Evolutionary conservation across 2,888 invertebrate species (phyloP).

Genomic region (Tiliacea aurago): DNA sequence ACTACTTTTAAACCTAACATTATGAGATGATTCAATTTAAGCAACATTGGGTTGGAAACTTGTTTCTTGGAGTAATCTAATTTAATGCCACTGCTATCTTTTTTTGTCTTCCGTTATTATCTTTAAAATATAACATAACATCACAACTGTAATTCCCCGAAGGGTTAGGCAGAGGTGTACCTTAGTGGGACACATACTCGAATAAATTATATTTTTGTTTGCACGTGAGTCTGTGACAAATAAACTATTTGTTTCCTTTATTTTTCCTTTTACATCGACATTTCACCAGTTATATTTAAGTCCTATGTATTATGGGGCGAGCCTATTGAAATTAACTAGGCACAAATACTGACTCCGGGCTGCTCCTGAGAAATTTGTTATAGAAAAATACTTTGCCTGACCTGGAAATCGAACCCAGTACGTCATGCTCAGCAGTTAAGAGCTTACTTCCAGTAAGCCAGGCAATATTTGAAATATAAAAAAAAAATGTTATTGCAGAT

Average conservation of each 20-base stretch:
- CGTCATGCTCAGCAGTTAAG: background rate
- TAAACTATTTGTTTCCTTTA: too few relatives aligned
- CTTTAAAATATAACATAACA: background rate
- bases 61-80: conserved; percentile 11
- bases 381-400: background rate
- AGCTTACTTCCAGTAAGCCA: background rate
- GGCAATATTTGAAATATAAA: background rate
- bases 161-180: background rate
- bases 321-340: background rate
- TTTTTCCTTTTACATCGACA: too few relatives aligned
- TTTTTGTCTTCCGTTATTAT: background rate
- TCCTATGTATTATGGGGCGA: background rate
- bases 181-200: too few relatives aligned
- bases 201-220: too few relatives aligned
- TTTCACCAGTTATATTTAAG: too few relatives aligned
- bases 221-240: too few relatives aligned
- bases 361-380: background rate
- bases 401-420: background rate
- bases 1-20: background rate
- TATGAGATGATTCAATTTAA: conserved; percentile 17
- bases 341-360: background rate
- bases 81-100: background rate
- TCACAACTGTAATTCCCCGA: background rate
- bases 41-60: background rate
- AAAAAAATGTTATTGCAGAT: background rate